These are phyloP conservation scores for Psylliodes chrysocephalus DNA, from an alignment of 2,888 invertebrate species.

Conservation along the genomic window DNA sequence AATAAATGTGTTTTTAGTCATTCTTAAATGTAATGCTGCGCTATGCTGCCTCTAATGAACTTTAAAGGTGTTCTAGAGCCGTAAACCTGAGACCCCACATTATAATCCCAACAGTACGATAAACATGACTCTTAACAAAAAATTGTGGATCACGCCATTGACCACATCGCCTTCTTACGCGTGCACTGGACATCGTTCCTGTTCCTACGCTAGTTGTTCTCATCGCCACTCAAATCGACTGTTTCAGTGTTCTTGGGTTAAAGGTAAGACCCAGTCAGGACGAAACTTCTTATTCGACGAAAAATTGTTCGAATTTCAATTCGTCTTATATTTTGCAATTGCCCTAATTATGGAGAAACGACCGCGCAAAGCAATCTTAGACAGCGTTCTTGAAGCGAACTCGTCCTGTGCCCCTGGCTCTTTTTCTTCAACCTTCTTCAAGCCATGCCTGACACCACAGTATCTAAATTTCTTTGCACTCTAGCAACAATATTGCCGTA, in stretches of 20 bases:
- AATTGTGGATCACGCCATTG: background rate
- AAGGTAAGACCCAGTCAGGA: background rate
- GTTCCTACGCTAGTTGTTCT: background rate
- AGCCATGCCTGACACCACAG: background rate
- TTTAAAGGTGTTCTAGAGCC: background rate
- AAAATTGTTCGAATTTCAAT: background rate
- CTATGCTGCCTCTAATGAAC: background rate
- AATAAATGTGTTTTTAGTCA: background rate
- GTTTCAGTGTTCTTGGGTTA: background rate
- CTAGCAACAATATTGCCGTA: background rate
- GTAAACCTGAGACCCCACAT: background rate
- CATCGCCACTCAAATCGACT: background rate
- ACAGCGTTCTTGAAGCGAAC: background rate
- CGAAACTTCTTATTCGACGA: background rate
- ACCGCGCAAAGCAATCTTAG: background rate
- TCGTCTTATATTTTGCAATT: background rate
- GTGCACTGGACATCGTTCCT: background rate
- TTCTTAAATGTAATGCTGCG: background rate
- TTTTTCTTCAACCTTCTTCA: too few relatives aligned
- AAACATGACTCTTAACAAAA: background rate
- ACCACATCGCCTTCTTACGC: slow-evolving; percentile 4
- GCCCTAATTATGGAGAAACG: too few relatives aligned
- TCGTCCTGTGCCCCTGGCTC: background rate
- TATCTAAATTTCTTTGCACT: background rate
- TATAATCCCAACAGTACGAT: background rate